Evolutionary conservation across 2,113 vertebrate genomes (phyloP).

Genomic region (Phylloscopus trochiloides): DNA sequence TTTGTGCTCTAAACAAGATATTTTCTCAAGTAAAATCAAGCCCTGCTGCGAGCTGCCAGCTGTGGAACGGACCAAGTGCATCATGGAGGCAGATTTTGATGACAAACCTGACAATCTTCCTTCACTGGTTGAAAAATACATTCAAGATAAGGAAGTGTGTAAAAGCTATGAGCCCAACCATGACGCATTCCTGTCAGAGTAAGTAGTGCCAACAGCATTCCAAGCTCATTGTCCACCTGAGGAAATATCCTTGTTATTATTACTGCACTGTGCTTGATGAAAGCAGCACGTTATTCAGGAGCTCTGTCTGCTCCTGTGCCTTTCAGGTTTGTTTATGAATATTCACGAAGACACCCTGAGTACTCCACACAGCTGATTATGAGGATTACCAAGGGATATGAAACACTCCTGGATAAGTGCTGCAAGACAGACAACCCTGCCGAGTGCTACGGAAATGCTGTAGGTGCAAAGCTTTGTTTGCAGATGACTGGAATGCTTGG

Average conservation of each 20-base stretch:
- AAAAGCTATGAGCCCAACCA: conserved; percentile 51
- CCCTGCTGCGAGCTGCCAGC: conserved; percentile 49
- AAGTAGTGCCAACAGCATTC: conserved; percentile 12
- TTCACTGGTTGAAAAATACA: neutral
- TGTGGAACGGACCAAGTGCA: conserved; percentile 55
- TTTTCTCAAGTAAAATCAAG: conserved; percentile 64
- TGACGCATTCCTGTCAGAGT: conserved; percentile 59
- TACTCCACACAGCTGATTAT: neutral
- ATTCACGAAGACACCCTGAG: conserved; percentile 48
- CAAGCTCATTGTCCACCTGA: neutral
- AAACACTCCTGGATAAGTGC: conserved; percentile 68
- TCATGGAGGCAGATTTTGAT: neutral
- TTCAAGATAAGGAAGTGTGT: conserved; percentile 60
- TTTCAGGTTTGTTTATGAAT: conserved; percentile 70
- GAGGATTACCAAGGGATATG: conserved; percentile 32
- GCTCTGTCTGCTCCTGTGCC: neutral
- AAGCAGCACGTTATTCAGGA: neutral
- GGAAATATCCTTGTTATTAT: neutral
- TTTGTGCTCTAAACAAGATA: conserved; percentile 40
- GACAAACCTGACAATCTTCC: conserved; percentile 22
- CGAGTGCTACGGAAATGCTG: conserved; percentile 34
- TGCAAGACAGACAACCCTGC: conserved; percentile 63
- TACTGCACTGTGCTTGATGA: neutral
- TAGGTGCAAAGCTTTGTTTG: conserved; percentile 31
- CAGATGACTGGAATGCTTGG: neutral